Evolutionary conservation across 2,113 vertebrate genomes (phyloP).

Genomic region (Bungarus multicinctus): DNA sequence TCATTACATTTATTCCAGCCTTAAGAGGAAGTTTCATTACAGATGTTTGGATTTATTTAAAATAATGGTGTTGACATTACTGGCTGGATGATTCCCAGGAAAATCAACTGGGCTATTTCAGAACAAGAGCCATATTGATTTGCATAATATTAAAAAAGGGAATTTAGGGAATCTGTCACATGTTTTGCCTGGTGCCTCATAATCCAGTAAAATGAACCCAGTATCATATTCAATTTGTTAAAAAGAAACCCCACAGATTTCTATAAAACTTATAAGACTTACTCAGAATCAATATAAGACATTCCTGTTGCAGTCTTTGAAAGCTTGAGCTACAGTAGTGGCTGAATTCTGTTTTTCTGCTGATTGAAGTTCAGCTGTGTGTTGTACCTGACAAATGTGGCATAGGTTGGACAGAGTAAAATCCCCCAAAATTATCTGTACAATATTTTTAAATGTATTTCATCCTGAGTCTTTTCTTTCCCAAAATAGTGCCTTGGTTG

Average conservation of each 20-base stretch:
- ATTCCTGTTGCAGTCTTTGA: neutral
- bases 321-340: neutral
- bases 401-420: neutral
- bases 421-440: neutral
- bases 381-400: neutral
- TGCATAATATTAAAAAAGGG: neutral
- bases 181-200: neutral
- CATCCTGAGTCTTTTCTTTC: neutral
- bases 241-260: neutral
- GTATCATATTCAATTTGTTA: neutral
- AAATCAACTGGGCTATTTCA: neutral
- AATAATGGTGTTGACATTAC: neutral
- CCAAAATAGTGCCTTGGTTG: neutral
- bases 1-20: neutral
- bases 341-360: neutral
- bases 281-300: neutral
- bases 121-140: too few relatives aligned
- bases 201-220: neutral
- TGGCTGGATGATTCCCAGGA: neutral
- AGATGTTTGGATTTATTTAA: neutral
- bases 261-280: neutral
- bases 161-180: neutral
- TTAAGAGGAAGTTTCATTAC: neutral
- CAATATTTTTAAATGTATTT: neutral
- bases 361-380: neutral